Percentiles rank a stretch among this genome's conserved stretches.
Conservation (phyloP, 2,797 vertebrate species). For the Acipenser transmontanus region DNA sequence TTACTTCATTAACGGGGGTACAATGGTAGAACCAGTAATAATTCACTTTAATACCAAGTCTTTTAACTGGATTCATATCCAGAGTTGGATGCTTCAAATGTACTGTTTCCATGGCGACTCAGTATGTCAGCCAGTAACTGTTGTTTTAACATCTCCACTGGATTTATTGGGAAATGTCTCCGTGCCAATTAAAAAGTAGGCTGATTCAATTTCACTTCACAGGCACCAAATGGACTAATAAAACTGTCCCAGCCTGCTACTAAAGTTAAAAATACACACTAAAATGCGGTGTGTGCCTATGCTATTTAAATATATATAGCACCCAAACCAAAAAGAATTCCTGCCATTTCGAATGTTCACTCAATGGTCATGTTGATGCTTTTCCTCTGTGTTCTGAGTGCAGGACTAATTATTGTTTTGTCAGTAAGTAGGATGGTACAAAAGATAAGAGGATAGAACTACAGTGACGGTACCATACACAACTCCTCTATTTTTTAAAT, state of each 20-base stretch:
- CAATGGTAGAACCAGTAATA: not conserved
- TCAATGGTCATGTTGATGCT: too few species aligned
- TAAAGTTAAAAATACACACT: not conserved
- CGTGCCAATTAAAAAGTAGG: not conserved
- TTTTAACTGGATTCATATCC: conserved; percentile 21
- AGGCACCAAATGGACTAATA: not conserved
- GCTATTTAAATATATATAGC: too few species aligned
- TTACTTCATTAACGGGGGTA: too few species aligned
- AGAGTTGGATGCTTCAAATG: conserved; percentile 27
- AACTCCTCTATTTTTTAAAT: too few species aligned
- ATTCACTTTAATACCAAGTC: conserved; percentile 12
- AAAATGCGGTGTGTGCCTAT: not conserved
- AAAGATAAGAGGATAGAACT: too few species aligned
- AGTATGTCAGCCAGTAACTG: not conserved
- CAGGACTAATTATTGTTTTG: too few species aligned
- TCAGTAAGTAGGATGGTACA: too few species aligned
- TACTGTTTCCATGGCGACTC: conserved; percentile 3
- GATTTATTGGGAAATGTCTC: conserved; percentile 3
- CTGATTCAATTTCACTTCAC: not conserved
- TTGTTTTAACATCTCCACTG: conserved; percentile 9
- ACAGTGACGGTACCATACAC: too few species aligned
- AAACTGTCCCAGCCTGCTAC: not conserved
- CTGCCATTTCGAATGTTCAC: too few species aligned
- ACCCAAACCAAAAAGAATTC: too few species aligned
- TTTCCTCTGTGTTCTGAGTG: too few species aligned